phyloP scores from a whole-genome alignment of 2,113 vertebrate species.

The Euleptes europaea region DNA sequence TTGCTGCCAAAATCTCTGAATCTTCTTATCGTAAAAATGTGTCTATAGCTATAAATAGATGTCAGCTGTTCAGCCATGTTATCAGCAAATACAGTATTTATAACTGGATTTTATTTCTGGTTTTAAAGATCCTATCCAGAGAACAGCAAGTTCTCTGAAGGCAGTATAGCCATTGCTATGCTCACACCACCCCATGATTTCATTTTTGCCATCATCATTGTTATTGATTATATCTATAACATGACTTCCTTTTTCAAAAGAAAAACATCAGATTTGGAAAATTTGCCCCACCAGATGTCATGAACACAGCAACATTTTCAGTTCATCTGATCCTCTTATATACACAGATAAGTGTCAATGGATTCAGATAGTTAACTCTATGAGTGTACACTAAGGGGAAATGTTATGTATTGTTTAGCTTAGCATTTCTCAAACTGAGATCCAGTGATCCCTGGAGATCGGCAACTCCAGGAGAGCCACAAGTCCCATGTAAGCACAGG shows the following conservation, averaged over 20 bases:
- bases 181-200: background rate
- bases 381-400: no score
- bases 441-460: no score
- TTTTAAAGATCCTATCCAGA: background rate
- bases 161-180: background rate
- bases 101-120: rapidly evolving
- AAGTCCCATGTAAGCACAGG: no score
- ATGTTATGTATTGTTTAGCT: no score
- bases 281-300: background rate
- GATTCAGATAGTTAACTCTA: no score
- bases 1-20: slow-evolving; percentile 49
- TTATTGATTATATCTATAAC: no score
- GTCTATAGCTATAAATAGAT: slow-evolving; percentile 60
- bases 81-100: background rate
- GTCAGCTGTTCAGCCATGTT: slow-evolving; percentile 52
- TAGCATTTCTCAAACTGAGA: no score
- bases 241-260: background rate
- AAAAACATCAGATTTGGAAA: background rate
- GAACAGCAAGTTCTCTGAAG: background rate
- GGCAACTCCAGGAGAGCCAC: no score
- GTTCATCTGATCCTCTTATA: background rate
- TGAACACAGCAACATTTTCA: background rate
- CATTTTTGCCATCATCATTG: no score
- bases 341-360: background rate
- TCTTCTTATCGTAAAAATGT: slow-evolving; percentile 64